Evolutionary conservation across 2,113 vertebrate species (phyloP).

Genomic region (Otocyon megalotis): DNA sequence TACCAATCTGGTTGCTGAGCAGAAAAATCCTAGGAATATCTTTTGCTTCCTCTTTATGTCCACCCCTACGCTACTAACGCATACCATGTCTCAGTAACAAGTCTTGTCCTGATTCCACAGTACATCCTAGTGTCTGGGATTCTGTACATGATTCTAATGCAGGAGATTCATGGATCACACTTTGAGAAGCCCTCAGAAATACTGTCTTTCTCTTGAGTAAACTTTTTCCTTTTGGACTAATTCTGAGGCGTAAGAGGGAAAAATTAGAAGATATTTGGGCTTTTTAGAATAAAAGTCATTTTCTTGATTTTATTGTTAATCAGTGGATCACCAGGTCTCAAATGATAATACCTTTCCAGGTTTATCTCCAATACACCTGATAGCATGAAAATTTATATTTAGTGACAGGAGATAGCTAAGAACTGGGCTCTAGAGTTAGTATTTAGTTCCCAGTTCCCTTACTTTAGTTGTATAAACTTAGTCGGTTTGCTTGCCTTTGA

Average conservation of each 20-base stretch:
- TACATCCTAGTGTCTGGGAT: neutral
- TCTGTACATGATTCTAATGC: neutral
- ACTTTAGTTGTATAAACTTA: neutral
- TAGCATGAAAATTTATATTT: neutral
- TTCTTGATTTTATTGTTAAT: neutral
- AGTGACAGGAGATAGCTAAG: neutral
- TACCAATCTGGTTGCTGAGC: neutral
- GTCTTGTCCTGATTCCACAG: neutral
- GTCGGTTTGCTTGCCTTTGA: neutral
- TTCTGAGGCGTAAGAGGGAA: neutral
- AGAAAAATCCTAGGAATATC: neutral
- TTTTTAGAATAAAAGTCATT: constrained; percentile 23
- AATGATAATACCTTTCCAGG: neutral
- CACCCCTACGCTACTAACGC: too few species aligned
- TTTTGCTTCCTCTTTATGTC: neutral
- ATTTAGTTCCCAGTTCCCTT: neutral
- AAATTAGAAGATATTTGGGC: neutral
- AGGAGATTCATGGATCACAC: neutral
- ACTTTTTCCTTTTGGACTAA: neutral
- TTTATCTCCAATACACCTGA: neutral
- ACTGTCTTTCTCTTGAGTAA: neutral
- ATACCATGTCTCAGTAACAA: neutral
- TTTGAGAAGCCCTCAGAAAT: neutral
- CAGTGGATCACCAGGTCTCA: neutral
- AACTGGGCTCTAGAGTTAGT: neutral